These are phyloP conservation scores for Coecobrya sp. DNA, from an alignment of 2,888 invertebrate species.

Conservation along the genomic window DNA sequence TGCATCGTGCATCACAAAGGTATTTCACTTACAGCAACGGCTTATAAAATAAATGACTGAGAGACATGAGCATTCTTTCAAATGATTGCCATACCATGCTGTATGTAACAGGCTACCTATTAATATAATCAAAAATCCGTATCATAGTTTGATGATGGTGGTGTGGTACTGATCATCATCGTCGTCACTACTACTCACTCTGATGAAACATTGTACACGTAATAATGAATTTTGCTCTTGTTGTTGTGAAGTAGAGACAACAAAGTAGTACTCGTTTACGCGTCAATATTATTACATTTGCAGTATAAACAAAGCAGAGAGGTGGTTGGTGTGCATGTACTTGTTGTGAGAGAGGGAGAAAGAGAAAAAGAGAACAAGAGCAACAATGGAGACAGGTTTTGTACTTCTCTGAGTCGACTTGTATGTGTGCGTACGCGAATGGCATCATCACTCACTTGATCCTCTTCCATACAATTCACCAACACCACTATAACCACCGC, in stretches of 20 bases:
- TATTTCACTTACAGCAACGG: neutral
- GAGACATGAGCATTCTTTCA: neutral
- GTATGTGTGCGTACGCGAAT: conserved; percentile 43
- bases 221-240: conserved; percentile 19
- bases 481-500: conserved; percentile 6
- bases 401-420: neutral
- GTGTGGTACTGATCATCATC: neutral
- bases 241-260: neutral
- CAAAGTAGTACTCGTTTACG: neutral
- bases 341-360: neutral
- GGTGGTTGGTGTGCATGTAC: neutral
- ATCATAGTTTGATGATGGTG: neutral
- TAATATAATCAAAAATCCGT: conserved; percentile 51
- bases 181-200: neutral
- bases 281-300: neutral
- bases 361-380: conserved; percentile 24
- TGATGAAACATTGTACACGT: conserved; percentile 7
- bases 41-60: neutral
- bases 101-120: neutral
- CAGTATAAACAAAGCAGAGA: neutral
- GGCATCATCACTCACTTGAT: conserved; percentile 47
- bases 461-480: conserved; percentile 28
- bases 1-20: neutral
- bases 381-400: conserved; percentile 72
- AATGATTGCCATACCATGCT: conserved; percentile 30